Percentiles rank a stretch among this genome's conserved stretches.
Evolutionary conservation across 92 coral and sea anemone genomes (phyloP).

Genomic region (Muricea muricata): DNA sequence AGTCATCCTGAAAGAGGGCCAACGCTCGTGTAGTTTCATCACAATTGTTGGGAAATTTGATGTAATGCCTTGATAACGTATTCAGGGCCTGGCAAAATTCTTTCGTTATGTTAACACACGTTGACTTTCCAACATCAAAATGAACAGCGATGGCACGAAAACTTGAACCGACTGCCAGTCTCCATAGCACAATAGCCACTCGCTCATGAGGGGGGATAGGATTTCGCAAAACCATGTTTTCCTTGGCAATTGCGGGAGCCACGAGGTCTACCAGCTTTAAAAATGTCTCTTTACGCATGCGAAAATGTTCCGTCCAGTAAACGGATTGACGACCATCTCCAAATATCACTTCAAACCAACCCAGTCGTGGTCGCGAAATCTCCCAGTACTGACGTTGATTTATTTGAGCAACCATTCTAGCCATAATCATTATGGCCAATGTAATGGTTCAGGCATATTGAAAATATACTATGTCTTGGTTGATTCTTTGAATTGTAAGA

Average conservation of each 20-base stretch:
- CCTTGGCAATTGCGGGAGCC: slow-evolving; percentile 39
- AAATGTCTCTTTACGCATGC: slow-evolving; percentile 71
- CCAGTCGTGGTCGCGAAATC: slow-evolving; percentile 52
- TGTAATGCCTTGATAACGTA: too few relatives aligned
- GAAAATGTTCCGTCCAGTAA: slow-evolving; percentile 70
- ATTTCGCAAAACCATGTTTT: slow-evolving; percentile 40
- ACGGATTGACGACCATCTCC: slow-evolving; percentile 49
- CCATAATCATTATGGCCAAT: background rate
- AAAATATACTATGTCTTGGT: background rate
- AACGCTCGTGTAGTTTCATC: too few relatives aligned
- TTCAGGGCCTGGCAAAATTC: slow-evolving; percentile 45
- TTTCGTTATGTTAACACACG: background rate
- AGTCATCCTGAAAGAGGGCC: too few relatives aligned
- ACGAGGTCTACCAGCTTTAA: slow-evolving; percentile 58
- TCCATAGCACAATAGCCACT: slow-evolving; percentile 76
- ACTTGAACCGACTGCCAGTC: slow-evolving; percentile 61
- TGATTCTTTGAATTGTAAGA: too few relatives aligned
- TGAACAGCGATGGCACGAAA: slow-evolving; percentile 45
- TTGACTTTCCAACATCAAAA: too few relatives aligned
- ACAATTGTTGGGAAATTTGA: too few relatives aligned
- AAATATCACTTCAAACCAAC: slow-evolving; percentile 68
- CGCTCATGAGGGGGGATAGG: slow-evolving; percentile 47
- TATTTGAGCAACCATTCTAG: background rate
- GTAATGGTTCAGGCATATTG: background rate
- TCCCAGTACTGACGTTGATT: slow-evolving; percentile 52